Percentiles rank a stretch among this genome's conserved stretches.
phyloP scores from a whole-genome alignment of 2,888 invertebrate species.

The Lasioglossum figueresi region DNA sequence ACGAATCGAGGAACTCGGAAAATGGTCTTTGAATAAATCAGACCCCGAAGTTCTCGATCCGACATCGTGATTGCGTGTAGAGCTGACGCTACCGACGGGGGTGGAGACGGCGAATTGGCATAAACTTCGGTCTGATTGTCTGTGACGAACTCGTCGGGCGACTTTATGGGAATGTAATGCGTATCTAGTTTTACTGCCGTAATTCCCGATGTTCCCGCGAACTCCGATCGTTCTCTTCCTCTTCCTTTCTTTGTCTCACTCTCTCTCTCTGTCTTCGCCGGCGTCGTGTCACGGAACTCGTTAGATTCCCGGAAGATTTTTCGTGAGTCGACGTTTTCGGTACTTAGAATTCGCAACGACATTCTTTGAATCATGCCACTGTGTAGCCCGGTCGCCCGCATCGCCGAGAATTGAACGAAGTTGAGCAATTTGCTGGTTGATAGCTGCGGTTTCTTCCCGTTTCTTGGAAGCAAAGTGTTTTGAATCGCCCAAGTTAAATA shows the following conservation, averaged over 20 bases:
- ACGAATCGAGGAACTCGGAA: constrained; percentile 64
- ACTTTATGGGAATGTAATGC: constrained; percentile 69
- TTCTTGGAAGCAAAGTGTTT: not conserved
- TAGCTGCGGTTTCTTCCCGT: constrained; percentile 15
- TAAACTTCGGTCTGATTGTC: constrained; percentile 67
- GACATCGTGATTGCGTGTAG: constrained; percentile 67
- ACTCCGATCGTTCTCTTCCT: constrained; percentile 13
- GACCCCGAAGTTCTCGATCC: constrained; percentile 57
- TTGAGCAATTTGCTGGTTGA: not conserved
- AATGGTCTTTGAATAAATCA: constrained; percentile 72
- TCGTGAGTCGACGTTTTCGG: constrained; percentile 40
- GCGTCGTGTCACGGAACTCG: constrained; percentile 63
- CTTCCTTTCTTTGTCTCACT: not conserved
- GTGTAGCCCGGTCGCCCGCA: not conserved
- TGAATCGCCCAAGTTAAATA: not conserved
- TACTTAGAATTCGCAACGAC: constrained; percentile 43
- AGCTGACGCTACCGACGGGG: constrained; percentile 15
- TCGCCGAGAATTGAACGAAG: not conserved
- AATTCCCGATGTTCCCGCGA: constrained; percentile 58
- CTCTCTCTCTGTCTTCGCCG: not conserved
- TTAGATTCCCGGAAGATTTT: constrained; percentile 62
- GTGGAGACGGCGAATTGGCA: constrained; percentile 50
- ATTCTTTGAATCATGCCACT: constrained; percentile 35
- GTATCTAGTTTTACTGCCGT: constrained; percentile 66
- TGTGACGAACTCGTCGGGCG: constrained; percentile 65